Evolutionary conservation across 2,797 vertebrate species (phyloP), one percentile per base, ranked within the genome.

Genomic region (Pantherophis vulpinus): DNA sequence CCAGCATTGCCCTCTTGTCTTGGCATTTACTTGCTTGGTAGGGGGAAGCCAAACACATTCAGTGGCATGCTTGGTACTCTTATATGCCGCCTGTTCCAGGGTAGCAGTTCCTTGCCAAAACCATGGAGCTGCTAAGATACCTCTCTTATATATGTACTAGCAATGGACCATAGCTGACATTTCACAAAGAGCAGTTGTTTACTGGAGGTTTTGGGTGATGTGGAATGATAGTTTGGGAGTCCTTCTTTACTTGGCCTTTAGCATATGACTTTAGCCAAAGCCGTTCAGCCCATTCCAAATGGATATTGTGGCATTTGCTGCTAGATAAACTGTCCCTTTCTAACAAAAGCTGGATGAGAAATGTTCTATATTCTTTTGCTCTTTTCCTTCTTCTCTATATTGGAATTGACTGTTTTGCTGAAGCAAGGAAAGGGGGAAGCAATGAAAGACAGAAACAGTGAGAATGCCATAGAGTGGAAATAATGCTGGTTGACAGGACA

Each of bases 21-120:
- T 88, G 70, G 58, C 29, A 61, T 83, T 79, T 58, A 86, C 87
- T 86, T 89, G 32, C 66, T 89, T 42, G n/a, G 55, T n/a, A 51
- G 58, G 18, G 51, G 87, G 70, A 89, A 54, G 58, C 25, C 56
- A 59, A 12, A 58, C 58, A 91, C 23, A 29, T 74, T 91, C 59
- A 86, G 90, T 37, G 54, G 90, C 87, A 91, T 93, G 93, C 59
- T 29, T 63, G 86, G 70, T 91, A 58, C 86, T 70, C 86, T 63
- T 91, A 23, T 89, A 89, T 56, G 58, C 66, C 37, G 47, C 90
- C 87, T 91, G 90, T 90, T 91, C 93, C 90, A 56, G 58, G 88
- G 90, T 91, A 91, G 90, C 70, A 86, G 66, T 90, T 91, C 58
- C 87, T 27, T 89, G 47, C 90, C 63, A 91, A 61, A 37, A 23